Conservation (phyloP, 2,113 vertebrate species). For the pig (Sus scrofa) region DNA sequence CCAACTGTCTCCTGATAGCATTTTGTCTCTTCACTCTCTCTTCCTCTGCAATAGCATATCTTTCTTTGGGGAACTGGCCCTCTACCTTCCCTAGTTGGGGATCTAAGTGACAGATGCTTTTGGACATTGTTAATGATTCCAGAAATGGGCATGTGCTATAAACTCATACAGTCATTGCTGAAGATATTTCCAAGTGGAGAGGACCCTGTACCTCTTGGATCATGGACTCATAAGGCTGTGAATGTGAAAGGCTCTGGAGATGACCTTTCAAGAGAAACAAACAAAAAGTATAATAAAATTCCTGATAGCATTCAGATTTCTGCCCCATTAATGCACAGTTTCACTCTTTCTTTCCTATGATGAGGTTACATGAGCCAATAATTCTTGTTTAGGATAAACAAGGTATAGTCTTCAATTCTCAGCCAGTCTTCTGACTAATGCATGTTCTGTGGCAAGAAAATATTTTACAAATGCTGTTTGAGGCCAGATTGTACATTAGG, state of each 20-base stretch:
- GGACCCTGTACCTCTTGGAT: neutral
- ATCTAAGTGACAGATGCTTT: neutral
- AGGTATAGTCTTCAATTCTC: neutral
- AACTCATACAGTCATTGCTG: neutral
- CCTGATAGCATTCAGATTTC: neutral
- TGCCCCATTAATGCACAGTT: neutral
- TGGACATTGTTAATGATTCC: neutral
- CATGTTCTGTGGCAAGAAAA: neutral
- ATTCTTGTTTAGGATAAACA: neutral
- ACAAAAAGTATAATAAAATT: neutral
- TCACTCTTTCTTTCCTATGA: neutral
- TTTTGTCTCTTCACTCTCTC: neutral
- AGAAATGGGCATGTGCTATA: neutral
- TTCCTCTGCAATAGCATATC: neutral
- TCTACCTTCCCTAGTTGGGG: neutral
- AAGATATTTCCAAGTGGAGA: neutral
- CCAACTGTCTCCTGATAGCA: neutral
- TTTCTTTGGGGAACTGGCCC: neutral
- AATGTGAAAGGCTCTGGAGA: neutral
- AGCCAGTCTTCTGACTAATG: neutral
- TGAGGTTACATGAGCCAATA: neutral
- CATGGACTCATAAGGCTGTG: neutral
- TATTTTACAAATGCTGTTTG: neutral
- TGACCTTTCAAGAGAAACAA: neutral
- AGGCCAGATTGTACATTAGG: neutral